phyloP scores from a whole-genome alignment of 2,888 invertebrate genomes.

The Troilus luridus region DNA sequence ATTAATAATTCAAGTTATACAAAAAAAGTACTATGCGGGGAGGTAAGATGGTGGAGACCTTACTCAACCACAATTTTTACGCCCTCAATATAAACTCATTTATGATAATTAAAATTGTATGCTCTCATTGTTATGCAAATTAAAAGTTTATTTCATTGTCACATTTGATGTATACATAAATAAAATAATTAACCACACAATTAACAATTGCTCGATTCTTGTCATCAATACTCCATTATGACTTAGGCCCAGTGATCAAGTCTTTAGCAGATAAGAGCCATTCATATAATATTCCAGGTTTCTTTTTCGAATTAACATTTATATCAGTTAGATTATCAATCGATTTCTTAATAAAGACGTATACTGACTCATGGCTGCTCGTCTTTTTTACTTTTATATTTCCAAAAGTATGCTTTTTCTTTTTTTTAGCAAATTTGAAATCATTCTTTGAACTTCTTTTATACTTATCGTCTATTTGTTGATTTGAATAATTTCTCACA shows the following conservation, averaged over 20 bases:
- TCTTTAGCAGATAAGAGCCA: conserved; percentile 19
- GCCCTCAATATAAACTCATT: no score
- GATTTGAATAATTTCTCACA: conserved; percentile 1
- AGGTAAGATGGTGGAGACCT: no score
- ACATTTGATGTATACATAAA: not conserved
- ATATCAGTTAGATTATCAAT: not conserved
- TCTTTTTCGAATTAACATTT: not conserved
- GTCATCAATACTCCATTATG: not conserved
- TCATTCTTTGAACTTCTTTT: not conserved
- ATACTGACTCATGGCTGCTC: conserved; percentile 9
- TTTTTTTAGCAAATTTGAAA: not conserved
- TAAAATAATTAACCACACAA: not conserved
- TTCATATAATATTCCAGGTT: not conserved
- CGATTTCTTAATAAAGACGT: conserved; percentile 3
- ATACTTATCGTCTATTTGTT: not conserved
- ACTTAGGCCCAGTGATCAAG: not conserved
- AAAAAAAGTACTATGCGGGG: no score
- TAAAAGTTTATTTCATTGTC: not conserved
- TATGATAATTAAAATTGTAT: not conserved
- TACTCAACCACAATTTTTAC: no score
- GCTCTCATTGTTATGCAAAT: not conserved
- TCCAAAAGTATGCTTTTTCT: not conserved
- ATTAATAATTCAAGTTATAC: no score
- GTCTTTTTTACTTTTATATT: conserved; percentile 36
- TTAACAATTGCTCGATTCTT: not conserved